Base-by-base conservation (phyloP, 1,140 invertebrate species). In the Drepana arcuata region DNA sequence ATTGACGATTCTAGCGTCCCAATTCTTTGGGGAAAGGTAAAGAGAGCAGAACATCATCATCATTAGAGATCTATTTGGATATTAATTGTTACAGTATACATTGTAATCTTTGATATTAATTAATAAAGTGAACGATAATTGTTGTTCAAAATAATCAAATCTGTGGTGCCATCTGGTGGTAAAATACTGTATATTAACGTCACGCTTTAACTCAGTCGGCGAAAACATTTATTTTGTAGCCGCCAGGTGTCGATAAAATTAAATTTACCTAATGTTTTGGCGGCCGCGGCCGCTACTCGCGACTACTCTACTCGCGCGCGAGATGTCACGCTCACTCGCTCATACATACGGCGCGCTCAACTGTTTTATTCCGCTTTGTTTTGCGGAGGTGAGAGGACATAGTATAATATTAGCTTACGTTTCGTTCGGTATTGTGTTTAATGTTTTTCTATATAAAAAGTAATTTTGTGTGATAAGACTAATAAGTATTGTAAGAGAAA, bases 291-390 rank as follows among this genome's bases (percentile, higher is more conserved):
- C n/a, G n/a, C n/a, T n/a, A 38, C n/a, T 39, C 35, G 33, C 39
- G 33, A 34, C 16, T 41, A 32, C 30, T 53, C n/a, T n/a, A n/a
- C 18, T 4, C 18, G 18, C 18, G 18, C 53, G 44, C 54, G 39
- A 71, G 70, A 72, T 78, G 68, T 70, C 73, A 74, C 37, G 48
- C 38, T 47, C 38, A 41, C 38, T 44, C 46, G 56, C 48, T 61
- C 42, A 44, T 41, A 49, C 34, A 23, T 41, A 28, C 41, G 24
- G 50, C 18, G 21, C 44, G 26, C 46, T 39, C 36, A 23, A 47
- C 40, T 43, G 26, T 38, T 66, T 73, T 78, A 78, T 81, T 81
- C 73, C 72, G 72, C 73, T 81, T 81, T 81, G 73, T 81, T 78
- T 81, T 78, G 73, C 73, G 73, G 77, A 78, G 71, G 59, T 69